A percentile compares a stretch with the other conserved stretches of the same genome.
Evolutionary conservation across 2,797 vertebrate genomes (phyloP).

Genomic region (Pangasius sanitwongsei): DNA sequence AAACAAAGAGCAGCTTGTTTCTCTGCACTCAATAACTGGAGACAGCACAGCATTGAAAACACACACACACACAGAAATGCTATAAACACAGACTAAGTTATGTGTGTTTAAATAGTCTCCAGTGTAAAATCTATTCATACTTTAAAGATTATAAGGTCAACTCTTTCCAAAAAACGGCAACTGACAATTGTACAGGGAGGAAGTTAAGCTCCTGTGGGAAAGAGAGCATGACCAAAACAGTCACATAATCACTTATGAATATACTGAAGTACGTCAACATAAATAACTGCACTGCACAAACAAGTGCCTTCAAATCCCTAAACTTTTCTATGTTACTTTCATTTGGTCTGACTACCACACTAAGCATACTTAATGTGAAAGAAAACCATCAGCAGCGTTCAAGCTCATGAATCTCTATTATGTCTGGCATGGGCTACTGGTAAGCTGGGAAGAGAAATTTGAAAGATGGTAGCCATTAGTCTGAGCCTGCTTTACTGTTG

Average conservation of each 20-base stretch:
- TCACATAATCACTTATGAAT: background rate
- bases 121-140: conserved; percentile 8
- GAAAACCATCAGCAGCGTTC: background rate
- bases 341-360: background rate
- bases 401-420: conserved; percentile 3
- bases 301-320: background rate
- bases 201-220: conserved; percentile 27
- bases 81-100: background rate
- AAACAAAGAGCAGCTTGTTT: conserved; percentile 57
- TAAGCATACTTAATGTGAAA: background rate
- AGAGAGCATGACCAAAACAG: conserved; percentile 14
- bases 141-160: conserved; percentile 20
- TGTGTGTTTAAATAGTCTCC: background rate
- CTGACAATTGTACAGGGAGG: background rate
- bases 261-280: background rate
- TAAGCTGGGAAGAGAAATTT: background rate
- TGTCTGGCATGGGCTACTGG: background rate
- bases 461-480: background rate
- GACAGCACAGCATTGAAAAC: conserved; percentile 38
- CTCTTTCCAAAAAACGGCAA: conserved; percentile 26
- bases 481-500: conserved; percentile 32
- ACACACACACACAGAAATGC: background rate
- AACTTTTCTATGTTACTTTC: background rate
- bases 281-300: background rate
- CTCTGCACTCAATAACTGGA: conserved; percentile 29